Base-by-base conservation (phyloP, 2,113 vertebrate genomes). In the human (Homo sapiens) region DNA sequence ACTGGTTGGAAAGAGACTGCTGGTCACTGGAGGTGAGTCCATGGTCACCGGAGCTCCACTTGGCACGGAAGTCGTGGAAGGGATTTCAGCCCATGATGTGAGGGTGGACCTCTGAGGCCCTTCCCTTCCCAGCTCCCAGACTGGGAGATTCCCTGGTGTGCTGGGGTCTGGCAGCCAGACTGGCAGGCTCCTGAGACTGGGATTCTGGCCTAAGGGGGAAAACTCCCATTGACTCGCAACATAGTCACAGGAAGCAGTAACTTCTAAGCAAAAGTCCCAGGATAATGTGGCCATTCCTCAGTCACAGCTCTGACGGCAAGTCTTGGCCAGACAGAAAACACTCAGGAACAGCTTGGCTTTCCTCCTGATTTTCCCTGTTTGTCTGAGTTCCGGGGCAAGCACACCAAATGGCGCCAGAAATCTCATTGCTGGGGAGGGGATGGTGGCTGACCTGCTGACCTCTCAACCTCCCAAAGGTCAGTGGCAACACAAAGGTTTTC, bases 161-260 rank as follows among this genome's bases (percentile, higher is more conserved):
- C 88, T n/a, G 11, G 2, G 48, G 22, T 18, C 50, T 18, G 38
- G 70, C 52, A 92, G 87, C 80, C 91, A 97, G 96, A 94, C 88
- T 90, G 85, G 78, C n/a, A 1, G 97, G 85, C 85, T 93, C 96
- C 96, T 87, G n/a, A 4, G 17, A 55, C 68, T 27, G 61, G 72
- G 25, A 38, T 86, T 89, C 45, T 72, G 48, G 40, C 90, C 57
- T 72, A 35, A 32, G 2, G 32, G 30, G 89, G 64, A 59, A 97
- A 89, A 35, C 23, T 78, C 78, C 93, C 72, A 61, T 27, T 4
- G 12, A 55, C 64, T 45, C 68, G 93, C 17, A 72, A 76, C 92
- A 93, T 22, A 88, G 96, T 90, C 70, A 96, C 89, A 97, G 96
- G 97, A 98, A 97, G 87, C 87, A 93, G 50, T 43, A 17, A 89